Percentiles rank a stretch among this genome's conserved stretches.
Evolutionary conservation across 1,140 invertebrate species (phyloP).

Genomic region (Dendroctonus valens): DNA sequence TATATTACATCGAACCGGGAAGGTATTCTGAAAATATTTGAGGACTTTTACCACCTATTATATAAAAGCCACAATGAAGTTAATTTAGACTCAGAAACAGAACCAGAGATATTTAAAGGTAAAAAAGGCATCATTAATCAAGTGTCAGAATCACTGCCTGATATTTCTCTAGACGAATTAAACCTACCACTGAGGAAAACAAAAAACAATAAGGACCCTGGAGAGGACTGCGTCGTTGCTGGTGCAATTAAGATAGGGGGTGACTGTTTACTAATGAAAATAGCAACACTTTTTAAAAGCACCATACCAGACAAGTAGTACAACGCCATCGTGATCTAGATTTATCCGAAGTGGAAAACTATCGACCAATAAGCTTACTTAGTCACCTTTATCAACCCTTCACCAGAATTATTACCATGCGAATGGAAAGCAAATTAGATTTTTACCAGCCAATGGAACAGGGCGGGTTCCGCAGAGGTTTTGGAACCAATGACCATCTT

Average conservation of each 20-base stretch:
- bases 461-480: conserved; percentile 27
- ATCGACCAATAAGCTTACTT: no score
- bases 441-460: conserved; percentile 13
- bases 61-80: no score
- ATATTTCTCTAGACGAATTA: conserved; percentile 7
- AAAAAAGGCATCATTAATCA: conserved; percentile 20
- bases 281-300: no score
- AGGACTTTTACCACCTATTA: no score
- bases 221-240: not conserved
- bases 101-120: conserved; percentile 14
- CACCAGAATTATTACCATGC: no score
- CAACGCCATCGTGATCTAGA: no score
- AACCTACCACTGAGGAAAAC: conserved; percentile 15
- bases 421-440: no score
- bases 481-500: conserved; percentile 32
- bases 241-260: no score
- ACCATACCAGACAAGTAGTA: no score
- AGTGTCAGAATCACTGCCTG: not conserved
- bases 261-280: no score
- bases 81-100: conserved; percentile 1
- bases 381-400: no score
- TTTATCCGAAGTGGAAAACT: no score
- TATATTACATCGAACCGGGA: not conserved
- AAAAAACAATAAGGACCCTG: conserved; percentile 10
- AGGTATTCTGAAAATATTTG: not conserved